Conservation (phyloP, 2,888 invertebrate species). For the Gortyna flavago region DNA sequence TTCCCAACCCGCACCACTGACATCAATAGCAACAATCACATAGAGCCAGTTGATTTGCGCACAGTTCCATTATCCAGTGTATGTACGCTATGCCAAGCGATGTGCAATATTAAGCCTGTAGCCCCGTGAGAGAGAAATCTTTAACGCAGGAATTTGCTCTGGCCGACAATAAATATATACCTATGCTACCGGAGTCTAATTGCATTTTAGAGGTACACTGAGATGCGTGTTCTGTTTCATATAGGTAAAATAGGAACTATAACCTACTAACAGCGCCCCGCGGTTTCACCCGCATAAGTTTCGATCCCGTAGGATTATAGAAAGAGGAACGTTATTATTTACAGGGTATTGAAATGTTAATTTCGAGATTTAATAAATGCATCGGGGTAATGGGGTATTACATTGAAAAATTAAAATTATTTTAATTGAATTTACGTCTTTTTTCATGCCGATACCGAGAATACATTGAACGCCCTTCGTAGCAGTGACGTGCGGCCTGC, state of each 20-base stretch:
- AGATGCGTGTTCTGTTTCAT: background rate
- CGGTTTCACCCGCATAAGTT: too few relatives aligned
- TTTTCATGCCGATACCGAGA: too few relatives aligned
- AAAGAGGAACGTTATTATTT: too few relatives aligned
- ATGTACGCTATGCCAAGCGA: constrained; percentile 57
- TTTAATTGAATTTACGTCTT: too few relatives aligned
- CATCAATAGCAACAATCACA: constrained; percentile 17
- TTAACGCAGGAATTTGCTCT: constrained; percentile 41
- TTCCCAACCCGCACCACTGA: background rate
- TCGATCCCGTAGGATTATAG: too few relatives aligned
- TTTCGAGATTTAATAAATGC: too few relatives aligned
- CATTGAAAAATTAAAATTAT: too few relatives aligned
- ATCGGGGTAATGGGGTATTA: too few relatives aligned
- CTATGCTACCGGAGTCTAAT: constrained; percentile 20
- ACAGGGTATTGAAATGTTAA: too few relatives aligned
- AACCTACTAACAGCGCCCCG: too few relatives aligned
- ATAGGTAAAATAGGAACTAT: background rate
- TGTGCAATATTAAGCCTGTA: constrained; percentile 65
- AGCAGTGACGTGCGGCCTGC: background rate
- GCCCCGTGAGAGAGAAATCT: constrained; percentile 57
- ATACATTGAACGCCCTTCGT: too few relatives aligned
- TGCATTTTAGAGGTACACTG: background rate
- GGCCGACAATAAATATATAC: constrained; percentile 35
- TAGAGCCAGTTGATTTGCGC: constrained; percentile 50
- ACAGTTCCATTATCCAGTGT: constrained; percentile 54